A percentile compares a stretch with the other conserved stretches of the same genome.
Conservation (phyloP, 2,888 invertebrate species). For the Falcaria lacertinaria region DNA sequence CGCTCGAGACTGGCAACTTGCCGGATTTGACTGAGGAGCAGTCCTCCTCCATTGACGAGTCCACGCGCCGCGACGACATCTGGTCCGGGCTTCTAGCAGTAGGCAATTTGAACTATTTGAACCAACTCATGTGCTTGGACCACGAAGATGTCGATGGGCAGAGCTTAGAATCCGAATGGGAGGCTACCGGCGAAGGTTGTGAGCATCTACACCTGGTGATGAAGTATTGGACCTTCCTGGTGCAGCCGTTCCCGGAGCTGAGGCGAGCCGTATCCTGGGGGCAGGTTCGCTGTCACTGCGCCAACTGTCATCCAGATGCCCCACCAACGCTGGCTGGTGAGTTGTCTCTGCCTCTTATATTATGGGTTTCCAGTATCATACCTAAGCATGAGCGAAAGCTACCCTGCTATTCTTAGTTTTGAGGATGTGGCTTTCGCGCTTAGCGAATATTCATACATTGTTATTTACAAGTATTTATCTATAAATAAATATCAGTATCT, state of each 20-base stretch:
- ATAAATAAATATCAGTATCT: no score
- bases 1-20: conserved; percentile 56
- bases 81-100: conserved; percentile 44
- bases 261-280: conserved; percentile 59
- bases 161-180: conserved; percentile 54
- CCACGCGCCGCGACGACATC: conserved; percentile 56
- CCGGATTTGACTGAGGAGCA: conserved; percentile 66
- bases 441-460: background rate
- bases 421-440: background rate
- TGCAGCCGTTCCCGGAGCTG: conserved; percentile 55
- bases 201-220: conserved; percentile 60
- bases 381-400: no score
- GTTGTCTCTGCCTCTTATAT: background rate
- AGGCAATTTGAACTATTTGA: conserved; percentile 57
- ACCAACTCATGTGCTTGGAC: conserved; percentile 46
- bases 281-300: conserved; percentile 58
- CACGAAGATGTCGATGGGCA: conserved; percentile 42
- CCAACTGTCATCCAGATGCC: conserved; percentile 51
- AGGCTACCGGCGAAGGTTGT: conserved; percentile 52
- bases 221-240: conserved; percentile 61
- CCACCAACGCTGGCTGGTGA: conserved; percentile 47
- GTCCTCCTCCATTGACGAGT: conserved; percentile 61
- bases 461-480: no score
- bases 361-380: background rate
- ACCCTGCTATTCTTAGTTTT: background rate